phyloP scores from a whole-genome alignment of 2,113 vertebrate genomes.

The Brachypteracias leptosomus region DNA sequence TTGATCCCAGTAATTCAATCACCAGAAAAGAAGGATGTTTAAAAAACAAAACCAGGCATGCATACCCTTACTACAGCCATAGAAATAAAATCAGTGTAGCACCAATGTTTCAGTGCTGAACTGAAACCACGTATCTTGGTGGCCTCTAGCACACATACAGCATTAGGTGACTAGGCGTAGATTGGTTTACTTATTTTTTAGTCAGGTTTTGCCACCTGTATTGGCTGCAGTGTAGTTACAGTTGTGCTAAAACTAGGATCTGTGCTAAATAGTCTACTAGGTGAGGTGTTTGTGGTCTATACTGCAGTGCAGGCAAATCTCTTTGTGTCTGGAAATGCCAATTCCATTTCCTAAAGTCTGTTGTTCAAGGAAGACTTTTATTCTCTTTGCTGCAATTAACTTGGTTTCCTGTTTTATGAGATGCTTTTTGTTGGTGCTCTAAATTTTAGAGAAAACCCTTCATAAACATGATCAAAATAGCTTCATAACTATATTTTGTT shows the following conservation, averaged over 20 bases:
- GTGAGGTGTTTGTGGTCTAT: background rate
- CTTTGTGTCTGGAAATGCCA: background rate
- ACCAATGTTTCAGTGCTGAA: background rate
- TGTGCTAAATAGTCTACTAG: background rate
- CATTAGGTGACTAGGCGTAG: background rate
- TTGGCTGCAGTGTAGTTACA: background rate
- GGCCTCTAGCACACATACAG: background rate
- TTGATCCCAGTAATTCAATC: background rate
- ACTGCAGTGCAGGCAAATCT: background rate
- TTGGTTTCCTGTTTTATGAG: background rate
- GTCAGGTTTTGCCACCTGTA: background rate
- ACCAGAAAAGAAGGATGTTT: background rate
- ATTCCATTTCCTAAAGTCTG: background rate
- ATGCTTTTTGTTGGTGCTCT: background rate
- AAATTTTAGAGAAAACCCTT: background rate
- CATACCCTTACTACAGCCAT: background rate
- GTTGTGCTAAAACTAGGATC: background rate
- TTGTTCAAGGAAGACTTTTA: background rate
- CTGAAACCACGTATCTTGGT: background rate
- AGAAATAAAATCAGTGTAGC: background rate
- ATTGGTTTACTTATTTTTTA: background rate
- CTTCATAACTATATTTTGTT: background rate
- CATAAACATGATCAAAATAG: background rate
- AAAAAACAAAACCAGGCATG: accelerated
- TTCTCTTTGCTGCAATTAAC: background rate